Evolutionary conservation across 2,888 invertebrate genomes (phyloP), one percentile per base, ranked within the genome.

Genomic region (Mythimna lalbum): DNA sequence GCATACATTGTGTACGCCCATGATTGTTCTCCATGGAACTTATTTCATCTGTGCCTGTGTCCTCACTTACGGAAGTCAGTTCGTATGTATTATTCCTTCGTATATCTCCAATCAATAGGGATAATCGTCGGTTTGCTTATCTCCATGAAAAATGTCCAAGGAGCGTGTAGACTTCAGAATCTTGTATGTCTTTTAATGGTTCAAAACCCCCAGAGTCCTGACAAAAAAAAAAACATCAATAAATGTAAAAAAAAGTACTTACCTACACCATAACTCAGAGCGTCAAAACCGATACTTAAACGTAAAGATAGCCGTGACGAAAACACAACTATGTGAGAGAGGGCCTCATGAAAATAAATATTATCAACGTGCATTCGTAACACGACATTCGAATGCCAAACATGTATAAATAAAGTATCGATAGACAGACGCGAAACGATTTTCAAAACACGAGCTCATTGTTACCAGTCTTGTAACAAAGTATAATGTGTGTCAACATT

Each of bases 361-460:
- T 80, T 78, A 79, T 80, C 76, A 82, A 75, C 77, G 77, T 65
- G 69, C 76, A 71, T 71, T 81, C 80, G 78, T 81, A 73, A 78
- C 78, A 69, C 81, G 79, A 80, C 80, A 82, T 74, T 70, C 86
- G 82, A 88, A 88, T 88, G 80, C 83, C 83, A 84, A 86, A 84
- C 84, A 81, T 84, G 84, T 84, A 82, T 82, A 85, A 82, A 84
- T 83, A 84, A 83, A 62, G 81, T 81, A 80, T 86, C 76, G 70
- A 73, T 80, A 81, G 83, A 82, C 77, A 78, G 73, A 81, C 86
- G 82, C 80, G 76, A 73, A 85, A 81, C 69, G 81, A 81, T 88
- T 90, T 89, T 87, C 87, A 87, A 89, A 89, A 90, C 86, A 89
- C 63, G 56, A 78, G 73, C 80, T 85, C 87, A 88, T 89, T 90